A percentile compares a stretch with the other conserved stretches of the same genome.
Evolutionary conservation across 2,113 vertebrate species (phyloP).

Genomic region (Ptilonorhynchus violaceus): DNA sequence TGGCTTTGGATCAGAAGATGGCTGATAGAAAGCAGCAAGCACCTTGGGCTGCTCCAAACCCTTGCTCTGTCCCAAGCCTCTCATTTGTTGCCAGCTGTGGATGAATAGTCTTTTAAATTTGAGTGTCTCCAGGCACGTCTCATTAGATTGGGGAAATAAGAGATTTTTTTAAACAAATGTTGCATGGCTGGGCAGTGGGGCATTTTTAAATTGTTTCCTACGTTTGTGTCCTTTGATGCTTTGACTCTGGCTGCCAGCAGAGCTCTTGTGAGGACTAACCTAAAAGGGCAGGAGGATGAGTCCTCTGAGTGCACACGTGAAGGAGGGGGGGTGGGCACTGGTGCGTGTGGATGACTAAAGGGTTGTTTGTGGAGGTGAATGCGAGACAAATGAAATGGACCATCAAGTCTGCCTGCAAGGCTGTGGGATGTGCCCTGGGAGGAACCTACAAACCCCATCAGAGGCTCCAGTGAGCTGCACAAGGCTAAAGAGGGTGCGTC

Average conservation of each 20-base stretch:
- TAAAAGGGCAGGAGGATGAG: background rate
- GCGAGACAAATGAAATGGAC: background rate
- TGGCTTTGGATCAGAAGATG: background rate
- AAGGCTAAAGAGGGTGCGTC: background rate
- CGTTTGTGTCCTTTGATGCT: background rate
- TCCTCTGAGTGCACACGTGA: accelerated
- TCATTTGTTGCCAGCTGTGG: background rate
- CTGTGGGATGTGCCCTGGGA: background rate
- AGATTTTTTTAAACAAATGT: background rate
- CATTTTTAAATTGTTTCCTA: background rate
- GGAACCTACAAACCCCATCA: background rate
- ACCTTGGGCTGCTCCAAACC: background rate
- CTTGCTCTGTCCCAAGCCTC: background rate
- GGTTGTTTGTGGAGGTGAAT: background rate
- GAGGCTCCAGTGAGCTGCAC: background rate
- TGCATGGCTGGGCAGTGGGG: background rate
- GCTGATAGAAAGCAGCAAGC: background rate
- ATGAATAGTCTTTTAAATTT: background rate
- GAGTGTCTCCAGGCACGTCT: background rate
- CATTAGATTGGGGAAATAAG: background rate
- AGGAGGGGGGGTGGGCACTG: background rate
- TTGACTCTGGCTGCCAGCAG: background rate
- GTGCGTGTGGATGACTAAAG: background rate
- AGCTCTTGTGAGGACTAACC: background rate
- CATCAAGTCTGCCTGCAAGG: background rate